Conservation (phyloP, 1,140 invertebrate species). For the Drosophila sp. region DNA sequence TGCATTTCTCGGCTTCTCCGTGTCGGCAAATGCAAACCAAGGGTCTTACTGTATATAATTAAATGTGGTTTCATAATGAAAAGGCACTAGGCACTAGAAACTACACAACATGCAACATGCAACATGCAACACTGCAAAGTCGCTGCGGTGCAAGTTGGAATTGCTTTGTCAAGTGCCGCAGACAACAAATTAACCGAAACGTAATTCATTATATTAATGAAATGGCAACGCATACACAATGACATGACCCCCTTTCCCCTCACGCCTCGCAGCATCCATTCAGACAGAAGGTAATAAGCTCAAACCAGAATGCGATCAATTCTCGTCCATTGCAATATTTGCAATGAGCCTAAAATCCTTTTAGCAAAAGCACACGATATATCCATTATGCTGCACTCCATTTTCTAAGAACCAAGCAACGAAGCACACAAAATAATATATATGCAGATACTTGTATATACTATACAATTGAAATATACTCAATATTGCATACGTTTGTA, state of each 20-base stretch:
- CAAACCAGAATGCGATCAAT: constrained; percentile 19
- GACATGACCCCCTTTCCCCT: neutral
- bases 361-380: neutral
- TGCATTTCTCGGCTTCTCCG: constrained; percentile 37
- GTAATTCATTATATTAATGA: constrained; percentile 79
- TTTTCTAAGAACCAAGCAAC: neutral
- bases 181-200: constrained; percentile 51
- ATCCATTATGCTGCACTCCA: neutral
- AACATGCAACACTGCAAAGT: constrained; percentile 6
- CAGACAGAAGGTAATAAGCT: neutral
- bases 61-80: constrained; percentile 61
- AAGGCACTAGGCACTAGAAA: constrained; percentile 29
- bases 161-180: constrained; percentile 31
- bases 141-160: constrained; percentile 8
- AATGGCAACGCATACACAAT: constrained; percentile 63
- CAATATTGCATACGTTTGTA: no score
- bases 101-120: no score
- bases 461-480: no score
- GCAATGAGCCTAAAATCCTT: constrained; percentile 8
- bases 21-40: neutral
- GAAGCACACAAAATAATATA: neutral
- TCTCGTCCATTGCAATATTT: constrained; percentile 7
- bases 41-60: constrained; percentile 50
- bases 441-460: neutral
- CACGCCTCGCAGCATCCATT: neutral